A percentile compares a stretch with the other conserved stretches of the same genome.
Evolutionary conservation across 1,140 invertebrate species (phyloP).

Genomic region (Asbolus verrucosus): DNA sequence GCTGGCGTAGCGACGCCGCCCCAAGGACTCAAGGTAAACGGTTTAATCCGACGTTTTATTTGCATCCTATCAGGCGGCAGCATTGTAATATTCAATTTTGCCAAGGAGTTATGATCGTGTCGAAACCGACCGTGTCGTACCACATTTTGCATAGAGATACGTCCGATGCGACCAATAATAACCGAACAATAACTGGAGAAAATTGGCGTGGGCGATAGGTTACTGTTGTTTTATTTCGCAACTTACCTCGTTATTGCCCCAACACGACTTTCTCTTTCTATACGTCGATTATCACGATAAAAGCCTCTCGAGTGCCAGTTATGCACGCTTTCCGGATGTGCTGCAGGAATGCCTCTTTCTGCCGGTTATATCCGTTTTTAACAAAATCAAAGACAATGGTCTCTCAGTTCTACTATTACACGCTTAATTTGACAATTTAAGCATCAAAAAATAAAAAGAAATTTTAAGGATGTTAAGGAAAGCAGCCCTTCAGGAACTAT

Average conservation of each 20-base stretch:
- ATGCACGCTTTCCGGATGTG: no score
- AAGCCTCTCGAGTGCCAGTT: not conserved
- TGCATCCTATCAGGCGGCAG: slow-evolving; percentile 31
- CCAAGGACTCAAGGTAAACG: slow-evolving; percentile 24
- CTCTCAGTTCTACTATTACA: no score
- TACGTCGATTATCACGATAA: not conserved
- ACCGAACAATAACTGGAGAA: slow-evolving; percentile 22
- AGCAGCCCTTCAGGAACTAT: no score
- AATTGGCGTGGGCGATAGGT: not conserved
- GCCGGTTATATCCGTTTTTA: no score
- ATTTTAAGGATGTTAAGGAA: no score
- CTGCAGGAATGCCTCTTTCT: no score
- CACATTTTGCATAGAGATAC: slow-evolving; percentile 34
- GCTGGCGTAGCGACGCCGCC: slow-evolving; percentile 23
- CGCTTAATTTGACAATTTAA: no score
- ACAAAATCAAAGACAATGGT: no score
- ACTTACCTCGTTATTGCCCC: not conserved
- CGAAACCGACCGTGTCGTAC: slow-evolving; percentile 12
- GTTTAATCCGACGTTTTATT: slow-evolving; percentile 33
- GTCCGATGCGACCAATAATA: slow-evolving; percentile 26
- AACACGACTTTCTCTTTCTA: slow-evolving; percentile 8
- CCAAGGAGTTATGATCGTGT: slow-evolving; percentile 25
- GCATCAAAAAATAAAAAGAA: no score
- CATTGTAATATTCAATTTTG: slow-evolving; percentile 35
- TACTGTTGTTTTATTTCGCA: slow-evolving; percentile 13